Percentiles rank a stretch among this genome's conserved stretches.
Conservation (phyloP, 2,888 invertebrate genomes). For the Prosapia bicincta region DNA sequence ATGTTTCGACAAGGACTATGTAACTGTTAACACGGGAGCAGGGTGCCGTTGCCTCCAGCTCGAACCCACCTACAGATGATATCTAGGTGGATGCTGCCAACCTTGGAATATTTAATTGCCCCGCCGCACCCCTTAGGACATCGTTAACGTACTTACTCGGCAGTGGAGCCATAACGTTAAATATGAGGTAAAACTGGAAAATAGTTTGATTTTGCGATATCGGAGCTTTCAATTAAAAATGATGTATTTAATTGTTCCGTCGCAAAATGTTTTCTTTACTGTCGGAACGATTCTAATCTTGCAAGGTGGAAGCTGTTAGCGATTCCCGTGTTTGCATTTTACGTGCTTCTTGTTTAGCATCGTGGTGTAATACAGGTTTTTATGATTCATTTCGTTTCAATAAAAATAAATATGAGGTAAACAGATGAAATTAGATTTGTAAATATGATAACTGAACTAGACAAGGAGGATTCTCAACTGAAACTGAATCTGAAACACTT, state of each 20-base stretch:
- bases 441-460: too few species aligned
- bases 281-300: background rate
- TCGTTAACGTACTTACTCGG: background rate
- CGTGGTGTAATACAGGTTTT: too few species aligned
- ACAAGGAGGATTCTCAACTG: too few species aligned
- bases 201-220: background rate
- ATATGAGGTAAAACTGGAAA: background rate
- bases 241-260: background rate
- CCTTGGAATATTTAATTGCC: background rate
- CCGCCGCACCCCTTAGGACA: background rate
- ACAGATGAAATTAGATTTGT: too few species aligned
- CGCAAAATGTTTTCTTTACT: background rate
- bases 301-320: background rate
- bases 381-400: too few species aligned
- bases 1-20: background rate
- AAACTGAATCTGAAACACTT: too few species aligned
- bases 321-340: too few species aligned
- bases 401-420: too few species aligned
- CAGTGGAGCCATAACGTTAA: background rate
- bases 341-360: too few species aligned
- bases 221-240: background rate
- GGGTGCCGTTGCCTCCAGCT: background rate
- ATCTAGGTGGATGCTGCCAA: background rate
- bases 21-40: background rate
- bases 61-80: background rate